Evolutionary conservation across 37 sponge, comb jelly and placozoan genomes (phyloP), one percentile per base, ranked within the genome.

Genomic region (Halichondria panicea): DNA sequence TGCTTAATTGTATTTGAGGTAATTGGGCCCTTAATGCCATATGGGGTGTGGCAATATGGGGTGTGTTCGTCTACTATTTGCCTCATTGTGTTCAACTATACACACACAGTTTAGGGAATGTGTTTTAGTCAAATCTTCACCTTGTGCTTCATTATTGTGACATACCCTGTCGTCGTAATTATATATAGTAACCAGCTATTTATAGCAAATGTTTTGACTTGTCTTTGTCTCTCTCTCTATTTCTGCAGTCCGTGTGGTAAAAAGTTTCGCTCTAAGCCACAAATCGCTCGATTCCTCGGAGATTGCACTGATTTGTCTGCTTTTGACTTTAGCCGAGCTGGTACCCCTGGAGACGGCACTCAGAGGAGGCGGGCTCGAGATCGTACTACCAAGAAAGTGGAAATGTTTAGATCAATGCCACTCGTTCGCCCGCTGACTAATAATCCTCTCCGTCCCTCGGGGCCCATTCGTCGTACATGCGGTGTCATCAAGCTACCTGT

Each of bases 251-350:
- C 95, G 7, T 80, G 85, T 72, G 95, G 95, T 1, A 88, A 83
- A 61, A 89, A 89, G 46, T 94, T 94, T 53, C 81, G 95, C n/a
- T 94, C 95, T 27, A 89, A 89, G 63, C 95, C 91, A 19, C 91
- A 94, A 62, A 86, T 94, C 56, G 81, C 70, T 4, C 66, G 81
- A 25, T 85, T 78, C 56, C 82, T 94, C 1, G 95, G 95, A 15
- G 88, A 89, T 4, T 55, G 40, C 37, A 67, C 63, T 0, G 91
- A 94, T 55, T 68, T 89, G 48, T 56, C 77, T 2, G 66, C 71
- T 63, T 94, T 94, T 83, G 95, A 94, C 43, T 94, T 94, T 55
- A 89, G 87, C 59, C 70, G 76, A 31, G 87, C 69, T 27, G 90
- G 83, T 9, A 69, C 61, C 0, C 41, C 57, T 11, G 81, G 75